These are phyloP conservation scores for Pogonocichla stellata DNA, from an alignment of 2,113 vertebrate genomes.

Conservation along the genomic window DNA sequence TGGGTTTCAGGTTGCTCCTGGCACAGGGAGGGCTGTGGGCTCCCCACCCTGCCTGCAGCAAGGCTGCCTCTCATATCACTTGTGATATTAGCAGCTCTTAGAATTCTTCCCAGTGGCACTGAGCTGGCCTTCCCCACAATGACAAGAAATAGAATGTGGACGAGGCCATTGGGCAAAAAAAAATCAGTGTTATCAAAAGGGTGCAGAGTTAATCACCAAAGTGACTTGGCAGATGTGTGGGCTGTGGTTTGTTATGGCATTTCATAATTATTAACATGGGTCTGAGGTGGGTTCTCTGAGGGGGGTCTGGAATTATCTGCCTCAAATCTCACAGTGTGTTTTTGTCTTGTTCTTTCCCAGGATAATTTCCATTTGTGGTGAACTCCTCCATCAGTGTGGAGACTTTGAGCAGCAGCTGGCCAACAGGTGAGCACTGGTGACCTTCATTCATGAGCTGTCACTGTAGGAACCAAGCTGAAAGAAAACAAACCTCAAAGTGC, in stretches of 20 bases:
- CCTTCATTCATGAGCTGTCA: background rate
- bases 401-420: constrained; percentile 85
- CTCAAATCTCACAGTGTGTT: background rate
- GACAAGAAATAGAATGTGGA: background rate
- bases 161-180: background rate
- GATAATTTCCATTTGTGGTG: constrained; percentile 82
- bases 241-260: background rate
- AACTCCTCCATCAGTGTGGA: constrained; percentile 80
- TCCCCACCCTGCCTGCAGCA: background rate
- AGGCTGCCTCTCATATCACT: background rate
- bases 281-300: background rate
- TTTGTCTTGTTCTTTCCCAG: constrained; percentile 58
- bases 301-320: background rate
- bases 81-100: background rate
- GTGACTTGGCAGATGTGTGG: background rate
- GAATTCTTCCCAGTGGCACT: background rate
- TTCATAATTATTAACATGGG: background rate
- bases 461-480: background rate
- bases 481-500: background rate
- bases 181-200: background rate
- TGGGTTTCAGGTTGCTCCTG: constrained; percentile 7
- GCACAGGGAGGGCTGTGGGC: background rate
- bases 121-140: background rate
- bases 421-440: constrained; percentile 70
- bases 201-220: background rate